Evolutionary conservation across 2,888 invertebrate genomes (phyloP).

Genomic region (Cremastinae sp.): DNA sequence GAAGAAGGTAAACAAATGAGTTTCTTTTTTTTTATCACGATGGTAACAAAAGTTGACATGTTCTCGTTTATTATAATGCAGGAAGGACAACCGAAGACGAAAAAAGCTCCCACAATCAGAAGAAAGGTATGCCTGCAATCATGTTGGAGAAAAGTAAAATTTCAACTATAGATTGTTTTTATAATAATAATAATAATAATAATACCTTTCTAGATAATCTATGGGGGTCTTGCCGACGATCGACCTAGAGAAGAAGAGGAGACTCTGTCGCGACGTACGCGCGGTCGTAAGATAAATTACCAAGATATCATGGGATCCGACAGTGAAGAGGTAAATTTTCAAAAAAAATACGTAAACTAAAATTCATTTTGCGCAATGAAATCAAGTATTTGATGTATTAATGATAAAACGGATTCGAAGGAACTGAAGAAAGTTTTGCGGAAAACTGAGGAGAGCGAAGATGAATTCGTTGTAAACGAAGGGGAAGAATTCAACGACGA

Average conservation of each 20-base stretch:
- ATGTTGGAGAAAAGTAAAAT: conserved; percentile 33
- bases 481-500: conserved; percentile 80
- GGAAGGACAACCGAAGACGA: conserved; percentile 63
- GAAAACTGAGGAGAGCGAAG: conserved; percentile 81
- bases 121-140: conserved; percentile 63
- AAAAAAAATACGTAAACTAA: no score
- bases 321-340: conserved; percentile 85
- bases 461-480: conserved; percentile 81
- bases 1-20: conserved; percentile 61
- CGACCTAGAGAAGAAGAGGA: conserved; percentile 81
- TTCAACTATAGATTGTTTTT: not conserved
- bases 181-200: not conserved
- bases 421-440: conserved; percentile 79
- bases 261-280: conserved; percentile 85
- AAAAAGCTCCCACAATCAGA: conserved; percentile 62
- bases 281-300: conserved; percentile 89
- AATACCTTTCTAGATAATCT: conserved; percentile 73
- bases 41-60: not conserved
- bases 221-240: conserved; percentile 78
- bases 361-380: no score
- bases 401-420: no score
- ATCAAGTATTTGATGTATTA: no score
- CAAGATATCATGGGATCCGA: conserved; percentile 89
- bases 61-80: conserved; percentile 33
- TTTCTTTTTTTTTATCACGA: not conserved